A percentile compares a stretch with the other conserved stretches of the same genome.
These are phyloP conservation scores for Vombatus ursinus DNA, from an alignment of 2,113 vertebrate genomes.

Conservation along the genomic window DNA sequence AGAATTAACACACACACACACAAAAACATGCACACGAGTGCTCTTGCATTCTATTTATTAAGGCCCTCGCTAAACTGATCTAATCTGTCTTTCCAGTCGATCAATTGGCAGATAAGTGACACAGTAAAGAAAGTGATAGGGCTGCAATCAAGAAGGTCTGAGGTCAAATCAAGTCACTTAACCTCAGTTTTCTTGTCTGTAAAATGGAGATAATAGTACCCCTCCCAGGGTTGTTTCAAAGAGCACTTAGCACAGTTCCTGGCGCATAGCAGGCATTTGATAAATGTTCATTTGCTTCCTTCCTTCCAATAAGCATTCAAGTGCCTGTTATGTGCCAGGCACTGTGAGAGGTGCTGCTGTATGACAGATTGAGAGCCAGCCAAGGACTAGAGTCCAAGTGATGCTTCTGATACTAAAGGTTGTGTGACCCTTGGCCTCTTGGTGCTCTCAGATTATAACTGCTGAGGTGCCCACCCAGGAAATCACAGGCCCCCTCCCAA, in stretches of 20 bases:
- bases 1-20: too few relatives aligned
- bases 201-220: too few relatives aligned
- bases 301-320: neutral
- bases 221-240: neutral
- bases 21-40: too few relatives aligned
- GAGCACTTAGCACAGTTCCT: neutral
- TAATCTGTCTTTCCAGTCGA: neutral
- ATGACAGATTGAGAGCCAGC: neutral
- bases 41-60: neutral
- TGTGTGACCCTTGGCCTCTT: neutral
- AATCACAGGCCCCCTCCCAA: neutral
- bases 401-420: neutral
- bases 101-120: neutral
- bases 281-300: neutral
- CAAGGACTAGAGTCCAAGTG: neutral
- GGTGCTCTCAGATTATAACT: neutral
- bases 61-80: too few relatives aligned
- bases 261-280: neutral
- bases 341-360: too few relatives aligned
- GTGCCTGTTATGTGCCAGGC: neutral
- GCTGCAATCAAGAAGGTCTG: too few relatives aligned
- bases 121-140: too few relatives aligned
- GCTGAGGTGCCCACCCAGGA: too few relatives aligned
- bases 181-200: too few relatives aligned
- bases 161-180: too few relatives aligned